phyloP scores from a whole-genome alignment of 2,113 vertebrate species.

The Petroica traversi region DNA sequence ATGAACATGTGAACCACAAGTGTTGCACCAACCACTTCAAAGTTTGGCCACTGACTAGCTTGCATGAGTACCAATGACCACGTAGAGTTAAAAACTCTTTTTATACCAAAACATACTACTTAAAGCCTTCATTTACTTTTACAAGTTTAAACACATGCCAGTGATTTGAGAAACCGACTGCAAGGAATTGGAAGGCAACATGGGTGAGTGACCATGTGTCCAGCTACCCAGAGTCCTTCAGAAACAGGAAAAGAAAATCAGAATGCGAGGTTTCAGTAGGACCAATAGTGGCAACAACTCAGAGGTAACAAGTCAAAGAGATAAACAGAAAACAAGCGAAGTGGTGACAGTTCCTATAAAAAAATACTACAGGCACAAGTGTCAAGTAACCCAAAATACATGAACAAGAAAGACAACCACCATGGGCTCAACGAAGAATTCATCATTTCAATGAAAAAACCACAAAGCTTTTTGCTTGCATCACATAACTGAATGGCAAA shows the following conservation, averaged over 20 bases:
- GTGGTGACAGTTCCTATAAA: neutral
- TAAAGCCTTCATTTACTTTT: conserved; percentile 54
- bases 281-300: neutral
- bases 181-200: neutral
- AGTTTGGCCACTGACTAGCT: neutral
- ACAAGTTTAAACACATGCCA: neutral
- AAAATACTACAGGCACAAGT: neutral
- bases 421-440: neutral
- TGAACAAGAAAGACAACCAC: neutral
- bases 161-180: conserved; percentile 42
- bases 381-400: neutral
- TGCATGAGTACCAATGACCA: neutral
- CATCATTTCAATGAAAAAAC: neutral
- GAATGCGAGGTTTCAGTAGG: neutral
- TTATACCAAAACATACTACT: neutral
- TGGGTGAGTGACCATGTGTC: neutral
- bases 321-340: neutral
- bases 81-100: neutral
- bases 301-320: neutral
- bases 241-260: neutral
- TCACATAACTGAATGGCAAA: neutral
- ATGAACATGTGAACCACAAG: neutral
- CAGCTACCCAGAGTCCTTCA: neutral
- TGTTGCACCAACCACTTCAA: neutral
- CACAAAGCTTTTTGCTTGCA: neutral